phyloP scores from a whole-genome alignment of 2,113 vertebrate genomes.

The Pomatostomus ruficeps region DNA sequence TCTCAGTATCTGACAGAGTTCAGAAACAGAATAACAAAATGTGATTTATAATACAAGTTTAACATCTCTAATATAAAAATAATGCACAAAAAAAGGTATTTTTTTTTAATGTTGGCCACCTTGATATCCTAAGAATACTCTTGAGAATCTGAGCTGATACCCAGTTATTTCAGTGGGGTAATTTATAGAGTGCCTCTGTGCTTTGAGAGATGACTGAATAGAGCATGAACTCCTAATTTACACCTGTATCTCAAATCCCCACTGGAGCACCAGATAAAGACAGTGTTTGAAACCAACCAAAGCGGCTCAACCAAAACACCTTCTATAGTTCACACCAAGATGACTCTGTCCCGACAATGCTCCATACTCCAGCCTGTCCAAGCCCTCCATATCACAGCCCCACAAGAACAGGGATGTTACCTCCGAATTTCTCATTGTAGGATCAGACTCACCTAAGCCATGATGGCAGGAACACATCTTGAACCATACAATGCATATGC shows the following conservation, averaged over 20 bases:
- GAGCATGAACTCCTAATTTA: not conserved
- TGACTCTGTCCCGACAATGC: not conserved
- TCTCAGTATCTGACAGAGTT: not conserved
- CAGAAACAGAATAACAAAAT: not conserved
- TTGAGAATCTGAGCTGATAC: not conserved
- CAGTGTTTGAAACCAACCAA: not conserved
- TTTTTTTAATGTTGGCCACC: not conserved
- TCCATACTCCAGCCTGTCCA: not conserved
- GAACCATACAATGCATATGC: fast-evolving
- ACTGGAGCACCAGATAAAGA: not conserved
- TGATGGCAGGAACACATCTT: not conserved
- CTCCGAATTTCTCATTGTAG: fast-evolving
- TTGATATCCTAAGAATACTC: not conserved
- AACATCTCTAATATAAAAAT: not conserved
- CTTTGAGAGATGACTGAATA: not conserved
- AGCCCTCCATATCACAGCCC: fast-evolving
- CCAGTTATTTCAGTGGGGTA: not conserved
- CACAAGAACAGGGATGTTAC: not conserved
- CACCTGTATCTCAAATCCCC: not conserved
- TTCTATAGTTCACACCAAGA: fast-evolving
- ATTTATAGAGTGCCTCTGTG: not conserved
- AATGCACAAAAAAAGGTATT: fast-evolving
- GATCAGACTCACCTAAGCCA: not conserved
- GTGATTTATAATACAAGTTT: not conserved
- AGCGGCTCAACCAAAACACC: not conserved